These are phyloP conservation scores for Odontomyia ornata DNA, from an alignment of 2,888 invertebrate genomes.

Conservation along the genomic window DNA sequence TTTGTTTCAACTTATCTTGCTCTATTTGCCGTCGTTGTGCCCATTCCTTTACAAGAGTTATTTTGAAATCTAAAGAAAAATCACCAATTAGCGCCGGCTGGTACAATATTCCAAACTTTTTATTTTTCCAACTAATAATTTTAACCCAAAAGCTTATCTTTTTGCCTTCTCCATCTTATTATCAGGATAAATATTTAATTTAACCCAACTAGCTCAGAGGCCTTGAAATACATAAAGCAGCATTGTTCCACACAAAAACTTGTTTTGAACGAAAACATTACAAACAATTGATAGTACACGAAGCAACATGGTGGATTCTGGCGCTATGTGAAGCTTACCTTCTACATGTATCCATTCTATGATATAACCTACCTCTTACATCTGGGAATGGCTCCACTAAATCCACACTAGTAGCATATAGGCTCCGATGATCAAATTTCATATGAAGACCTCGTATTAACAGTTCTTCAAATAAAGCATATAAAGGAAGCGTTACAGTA, in stretches of 20 bases:
- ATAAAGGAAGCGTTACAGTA: neutral
- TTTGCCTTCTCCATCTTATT: too few relatives aligned
- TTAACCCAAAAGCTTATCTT: neutral
- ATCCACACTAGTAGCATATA: neutral
- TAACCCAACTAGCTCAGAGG: too few relatives aligned
- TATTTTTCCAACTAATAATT: neutral
- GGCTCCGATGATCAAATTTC: constrained; percentile 25
- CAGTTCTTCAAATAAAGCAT: constrained; percentile 1
- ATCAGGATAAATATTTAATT: too few relatives aligned
- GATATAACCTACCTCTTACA: neutral
- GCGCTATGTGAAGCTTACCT: too few relatives aligned
- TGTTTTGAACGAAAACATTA: too few relatives aligned
- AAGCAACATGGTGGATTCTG: too few relatives aligned
- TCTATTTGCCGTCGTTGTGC: neutral
- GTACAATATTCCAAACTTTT: neutral
- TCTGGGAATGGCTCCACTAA: neutral
- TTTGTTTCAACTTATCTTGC: constrained; percentile 8
- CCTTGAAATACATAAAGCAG: too few relatives aligned
- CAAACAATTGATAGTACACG: too few relatives aligned
- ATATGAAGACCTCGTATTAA: constrained; percentile 12
- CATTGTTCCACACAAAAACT: too few relatives aligned
- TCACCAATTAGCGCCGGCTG: too few relatives aligned
- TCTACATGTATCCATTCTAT: too few relatives aligned
- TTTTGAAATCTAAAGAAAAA: constrained; percentile 39
- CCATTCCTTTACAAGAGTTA: neutral